Conservation (phyloP, 1,140 invertebrate genomes). For the Charaxes varanes region DNA sequence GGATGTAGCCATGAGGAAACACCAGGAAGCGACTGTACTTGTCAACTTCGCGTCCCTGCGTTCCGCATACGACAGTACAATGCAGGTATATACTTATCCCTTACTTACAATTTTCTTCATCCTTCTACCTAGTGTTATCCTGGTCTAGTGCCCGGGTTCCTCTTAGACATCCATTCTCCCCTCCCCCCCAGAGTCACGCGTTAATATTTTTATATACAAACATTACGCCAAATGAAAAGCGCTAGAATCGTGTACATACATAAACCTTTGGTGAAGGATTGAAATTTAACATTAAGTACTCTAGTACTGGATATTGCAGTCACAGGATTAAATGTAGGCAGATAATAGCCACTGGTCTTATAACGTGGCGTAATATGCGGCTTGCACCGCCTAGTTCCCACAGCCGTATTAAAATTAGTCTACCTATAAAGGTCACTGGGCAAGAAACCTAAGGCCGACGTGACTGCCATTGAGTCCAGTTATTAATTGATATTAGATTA, state of each 20-base stretch:
- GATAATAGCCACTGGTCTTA: slow-evolving; percentile 18
- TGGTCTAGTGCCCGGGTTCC: too few relatives aligned
- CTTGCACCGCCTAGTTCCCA: slow-evolving; percentile 12
- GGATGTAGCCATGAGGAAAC: slow-evolving; percentile 96
- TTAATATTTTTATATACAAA: too few relatives aligned
- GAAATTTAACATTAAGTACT: too few relatives aligned
- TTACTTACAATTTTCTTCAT: too few relatives aligned
- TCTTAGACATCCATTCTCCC: too few relatives aligned
- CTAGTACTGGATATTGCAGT: too few relatives aligned
- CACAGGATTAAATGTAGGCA: too few relatives aligned
- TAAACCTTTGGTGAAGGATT: too few relatives aligned
- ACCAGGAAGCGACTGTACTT: slow-evolving; percentile 95
- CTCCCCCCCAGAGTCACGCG: too few relatives aligned
- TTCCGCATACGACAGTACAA: slow-evolving; percentile 97
- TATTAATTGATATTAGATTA: slow-evolving; percentile 14
- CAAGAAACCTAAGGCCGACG: slow-evolving; percentile 6
- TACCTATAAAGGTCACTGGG: slow-evolving; percentile 15
- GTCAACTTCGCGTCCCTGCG: slow-evolving; percentile 99
- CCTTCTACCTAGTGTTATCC: too few relatives aligned
- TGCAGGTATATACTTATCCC: slow-evolving; percentile 78
- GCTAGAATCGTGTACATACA: too few relatives aligned
- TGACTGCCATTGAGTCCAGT: slow-evolving; percentile 5
- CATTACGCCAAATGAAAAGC: too few relatives aligned
- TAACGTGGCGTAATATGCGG: slow-evolving; percentile 6
- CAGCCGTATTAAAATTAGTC: slow-evolving; percentile 17